Base-by-base conservation (phyloP, 2,888 invertebrate genomes). In the Rosalia funebris region DNA sequence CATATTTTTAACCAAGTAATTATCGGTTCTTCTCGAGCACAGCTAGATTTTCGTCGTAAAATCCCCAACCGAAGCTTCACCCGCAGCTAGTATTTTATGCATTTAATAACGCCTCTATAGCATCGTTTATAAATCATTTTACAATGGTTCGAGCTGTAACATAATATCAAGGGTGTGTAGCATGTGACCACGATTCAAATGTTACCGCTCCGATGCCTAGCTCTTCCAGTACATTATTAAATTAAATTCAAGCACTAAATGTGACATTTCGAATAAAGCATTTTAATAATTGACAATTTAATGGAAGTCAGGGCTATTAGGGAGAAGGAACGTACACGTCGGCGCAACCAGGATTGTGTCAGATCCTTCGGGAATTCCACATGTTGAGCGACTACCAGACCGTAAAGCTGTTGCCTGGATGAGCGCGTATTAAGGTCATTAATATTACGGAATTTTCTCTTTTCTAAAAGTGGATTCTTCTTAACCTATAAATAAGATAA, bases 331-430 rank as follows among this genome's bases (percentile, higher is more conserved):
- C 17, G 56, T 36, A 52, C 39, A 39, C 56, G 19, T 42, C 41
- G 41, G 11, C 25, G 56, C 25, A 39, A 56, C 61, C 48, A 68
- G 70, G 71, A 71, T 72, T 69, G 73, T 70, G 74, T 73, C 74
- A 71, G 70, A 61, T 73, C 76, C 76, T 74, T 72, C 68, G 72
- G 74, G 75, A 72, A 72, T 75, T 72, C 76, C 75, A 76, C 77
- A 76, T 76, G 77, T 77, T 77, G 77, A 77, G 74, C 74, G 72
- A 67, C 72, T 70, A 74, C 59, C 74, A 76, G 77, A 77, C 75
- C 75, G 75, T 74, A 71, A 77, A 75, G 72, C 70, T 70, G 71
- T 73, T 71, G 71, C 68, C 72, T 74, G 75, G 73, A 68, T 74
- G 74, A 74, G 69, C 72, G 71, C 70, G 68, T 72, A 75, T 74